phyloP scores from a whole-genome alignment of 2,113 vertebrate species.

The Diphyllodes magnificus region DNA sequence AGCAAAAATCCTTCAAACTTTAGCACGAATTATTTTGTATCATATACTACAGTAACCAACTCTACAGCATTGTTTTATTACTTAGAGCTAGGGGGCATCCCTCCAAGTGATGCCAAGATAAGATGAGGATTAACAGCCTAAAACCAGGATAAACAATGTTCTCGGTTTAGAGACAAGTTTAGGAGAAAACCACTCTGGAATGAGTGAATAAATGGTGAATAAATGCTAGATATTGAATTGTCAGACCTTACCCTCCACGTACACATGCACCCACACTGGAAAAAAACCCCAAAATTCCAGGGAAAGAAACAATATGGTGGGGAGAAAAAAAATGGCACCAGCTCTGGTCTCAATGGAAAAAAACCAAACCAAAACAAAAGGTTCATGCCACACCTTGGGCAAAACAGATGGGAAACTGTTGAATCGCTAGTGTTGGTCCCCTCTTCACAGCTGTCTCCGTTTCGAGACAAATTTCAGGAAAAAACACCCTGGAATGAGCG shows the following conservation, averaged over 20 bases:
- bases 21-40: too few relatives aligned
- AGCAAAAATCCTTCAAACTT: too few relatives aligned
- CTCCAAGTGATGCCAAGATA: background rate
- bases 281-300: background rate
- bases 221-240: background rate
- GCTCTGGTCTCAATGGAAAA: background rate
- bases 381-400: background rate
- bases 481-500: accelerated
- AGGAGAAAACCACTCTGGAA: background rate
- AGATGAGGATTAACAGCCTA: background rate
- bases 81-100: background rate
- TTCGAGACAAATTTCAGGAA: background rate
- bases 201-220: background rate
- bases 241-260: background rate
- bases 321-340: accelerated
- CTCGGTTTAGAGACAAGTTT: background rate
- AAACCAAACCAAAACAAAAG: background rate
- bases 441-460: background rate
- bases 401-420: background rate
- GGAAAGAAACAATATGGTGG: background rate
- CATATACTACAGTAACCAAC: background rate
- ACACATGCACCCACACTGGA: background rate
- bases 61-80: background rate
- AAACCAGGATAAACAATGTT: background rate
- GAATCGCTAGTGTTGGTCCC: background rate